These are phyloP conservation scores for Dynastes tityus DNA, from an alignment of 2,888 invertebrate species.

Conservation along the genomic window DNA sequence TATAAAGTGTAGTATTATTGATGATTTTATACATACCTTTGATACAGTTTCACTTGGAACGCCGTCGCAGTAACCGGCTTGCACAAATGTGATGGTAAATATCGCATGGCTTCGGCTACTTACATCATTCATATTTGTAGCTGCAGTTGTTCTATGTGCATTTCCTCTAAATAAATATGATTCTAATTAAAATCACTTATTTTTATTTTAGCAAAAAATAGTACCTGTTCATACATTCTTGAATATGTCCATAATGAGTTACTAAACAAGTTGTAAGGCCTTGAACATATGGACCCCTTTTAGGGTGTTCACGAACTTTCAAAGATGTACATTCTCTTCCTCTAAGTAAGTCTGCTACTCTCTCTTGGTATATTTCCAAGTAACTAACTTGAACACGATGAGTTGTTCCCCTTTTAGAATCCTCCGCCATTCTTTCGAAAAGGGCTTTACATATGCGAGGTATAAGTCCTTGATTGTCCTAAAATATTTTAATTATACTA, in stretches of 20 bases:
- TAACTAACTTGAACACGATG: slow-evolving; percentile 88
- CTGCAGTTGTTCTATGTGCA: slow-evolving; percentile 87
- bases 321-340: slow-evolving; percentile 70
- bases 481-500: slow-evolving; percentile 56
- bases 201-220: not conserved
- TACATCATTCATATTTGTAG: slow-evolving; percentile 94
- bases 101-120: slow-evolving; percentile 94
- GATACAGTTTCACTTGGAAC: slow-evolving; percentile 93
- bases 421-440: slow-evolving; percentile 86
- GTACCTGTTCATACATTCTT: slow-evolving; percentile 74
- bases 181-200: not conserved
- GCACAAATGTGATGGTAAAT: slow-evolving; percentile 91
- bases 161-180: slow-evolving; percentile 79
- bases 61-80: slow-evolving; percentile 88
- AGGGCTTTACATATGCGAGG: slow-evolving; percentile 89
- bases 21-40: slow-evolving; percentile 72
- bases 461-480: slow-evolving; percentile 87
- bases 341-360: slow-evolving; percentile 81
- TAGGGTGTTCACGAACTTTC: slow-evolving; percentile 83
- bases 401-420: slow-evolving; percentile 86
- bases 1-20: no score
- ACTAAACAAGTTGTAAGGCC: slow-evolving; percentile 89
- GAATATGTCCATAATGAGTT: slow-evolving; percentile 89
- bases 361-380: slow-evolving; percentile 77
- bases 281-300: slow-evolving; percentile 87